These are phyloP conservation scores for Chrysaora quinquecirrha DNA, from an alignment of 30 jellyfish, hydroid and myxozoan genomes.

Conservation along the genomic window DNA sequence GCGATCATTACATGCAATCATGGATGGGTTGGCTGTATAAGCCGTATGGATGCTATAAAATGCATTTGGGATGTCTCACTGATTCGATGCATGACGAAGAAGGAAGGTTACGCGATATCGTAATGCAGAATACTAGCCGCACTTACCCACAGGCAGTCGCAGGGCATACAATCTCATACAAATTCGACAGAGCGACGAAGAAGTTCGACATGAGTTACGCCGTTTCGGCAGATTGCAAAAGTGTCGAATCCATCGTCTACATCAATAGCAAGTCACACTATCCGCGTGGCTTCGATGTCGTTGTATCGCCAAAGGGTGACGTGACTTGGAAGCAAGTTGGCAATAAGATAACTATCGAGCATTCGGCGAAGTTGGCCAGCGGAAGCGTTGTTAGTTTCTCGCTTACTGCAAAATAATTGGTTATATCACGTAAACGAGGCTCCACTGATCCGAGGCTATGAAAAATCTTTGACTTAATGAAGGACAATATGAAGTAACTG, in stretches of 20 bases:
- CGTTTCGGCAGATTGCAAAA: conserved; percentile 57
- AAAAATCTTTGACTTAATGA: too few relatives aligned
- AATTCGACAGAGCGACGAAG: conserved; percentile 64
- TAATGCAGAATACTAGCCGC: conserved; percentile 84
- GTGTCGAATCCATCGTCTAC: conserved; percentile 68
- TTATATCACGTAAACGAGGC: neutral
- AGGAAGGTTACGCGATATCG: conserved; percentile 65
- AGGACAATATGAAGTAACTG: too few relatives aligned
- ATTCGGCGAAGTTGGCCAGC: conserved; percentile 31
- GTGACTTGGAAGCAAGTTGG: conserved; percentile 68
- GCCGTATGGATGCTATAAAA: conserved; percentile 86
- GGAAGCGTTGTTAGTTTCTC: conserved; percentile 53
- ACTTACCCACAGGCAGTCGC: conserved; percentile 99
- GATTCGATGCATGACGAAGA: conserved; percentile 33
- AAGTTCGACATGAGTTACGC: conserved; percentile 59
- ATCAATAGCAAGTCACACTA: conserved; percentile 79
- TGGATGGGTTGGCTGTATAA: conserved; percentile 99
- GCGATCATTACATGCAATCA: conserved; percentile 86
- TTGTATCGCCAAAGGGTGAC: conserved; percentile 52
- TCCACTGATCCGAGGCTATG: neutral
- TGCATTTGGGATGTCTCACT: conserved; percentile 68
- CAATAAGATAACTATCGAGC: conserved; percentile 43
- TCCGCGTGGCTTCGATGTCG: conserved; percentile 66
- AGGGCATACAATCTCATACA: conserved; percentile 64
- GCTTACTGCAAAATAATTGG: conserved; percentile 11